Base-by-base conservation (phyloP, 1,140 invertebrate genomes). In the Solenopsis invicta region DNA sequence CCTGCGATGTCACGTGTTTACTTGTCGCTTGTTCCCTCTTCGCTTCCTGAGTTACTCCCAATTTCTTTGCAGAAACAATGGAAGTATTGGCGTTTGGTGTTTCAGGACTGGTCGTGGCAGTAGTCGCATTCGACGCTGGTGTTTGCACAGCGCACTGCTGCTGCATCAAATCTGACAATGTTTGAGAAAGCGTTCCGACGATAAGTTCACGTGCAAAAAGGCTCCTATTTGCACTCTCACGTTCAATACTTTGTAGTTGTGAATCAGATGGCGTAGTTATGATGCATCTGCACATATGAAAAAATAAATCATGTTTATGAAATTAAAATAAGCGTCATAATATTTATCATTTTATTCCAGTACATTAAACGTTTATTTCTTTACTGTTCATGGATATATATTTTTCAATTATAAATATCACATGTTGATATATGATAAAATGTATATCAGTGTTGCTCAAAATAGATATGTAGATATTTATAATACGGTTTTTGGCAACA, bases 121-220 rank as follows among this genome's bases (percentile, higher is more conserved):
- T 93, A 78, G 93, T 92, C 82, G 92, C 92, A 86, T 89, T 93
- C 29, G 93, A 93, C 45, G 89, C 91, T 29, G 92, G 89, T 72
- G 92, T 94, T 87, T 95, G 94, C 85, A 90, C 88, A 61, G 87
- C 87, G 18, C 87, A 78, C 29, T 93, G 90, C 50, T 95, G 92
- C 75, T 93, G 92, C 75, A 94, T 93, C 62, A 95, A 93, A 62
- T 95, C 94, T 48, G 94, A 93, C 86, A 95, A 92, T 87, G 94
- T 94, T 89, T 95, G 94, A 54, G 96, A 96, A 90, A 97, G 93
- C 45, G 97, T 96, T 48, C 96, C 96, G 76, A 97, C 94, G 50
- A 97, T 95, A 72, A 97, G 93, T 94, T 97, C 97, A 90, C 97
- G 96, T 67, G 97, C 96, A 95, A 97, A 97, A 21, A 97, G 91